phyloP scores from a whole-genome alignment of 2,797 vertebrate genomes.

The Enoplosus armatus region DNA sequence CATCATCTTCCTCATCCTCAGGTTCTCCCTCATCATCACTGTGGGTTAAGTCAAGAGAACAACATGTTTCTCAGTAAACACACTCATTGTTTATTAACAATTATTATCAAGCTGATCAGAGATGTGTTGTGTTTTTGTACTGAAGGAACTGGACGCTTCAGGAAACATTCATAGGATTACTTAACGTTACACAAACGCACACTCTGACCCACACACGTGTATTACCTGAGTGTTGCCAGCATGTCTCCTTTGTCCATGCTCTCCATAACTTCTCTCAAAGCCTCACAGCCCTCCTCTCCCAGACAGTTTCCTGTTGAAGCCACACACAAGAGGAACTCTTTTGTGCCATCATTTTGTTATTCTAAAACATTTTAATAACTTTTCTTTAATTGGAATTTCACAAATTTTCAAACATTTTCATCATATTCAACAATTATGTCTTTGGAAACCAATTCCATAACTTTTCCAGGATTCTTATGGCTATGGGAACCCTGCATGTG shows the following conservation, averaged over 20 bases:
- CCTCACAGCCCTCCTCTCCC: constrained; percentile 94
- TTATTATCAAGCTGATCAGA: background rate
- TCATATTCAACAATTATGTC: too few relatives aligned
- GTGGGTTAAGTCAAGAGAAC: background rate
- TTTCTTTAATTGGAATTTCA: background rate
- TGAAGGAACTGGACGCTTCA: background rate
- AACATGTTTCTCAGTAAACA: background rate
- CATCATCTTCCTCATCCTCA: constrained; percentile 77
- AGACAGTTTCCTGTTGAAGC: constrained; percentile 89
- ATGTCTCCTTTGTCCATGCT: constrained; percentile 87
- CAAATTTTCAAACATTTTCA: too few relatives aligned
- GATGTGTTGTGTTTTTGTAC: background rate
- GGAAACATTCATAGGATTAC: background rate
- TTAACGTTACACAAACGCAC: background rate
- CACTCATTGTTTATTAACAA: background rate
- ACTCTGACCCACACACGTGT: background rate
- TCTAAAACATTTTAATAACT: background rate
- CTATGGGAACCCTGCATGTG: background rate
- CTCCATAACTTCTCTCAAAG: constrained; percentile 91
- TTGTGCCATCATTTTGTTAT: background rate
- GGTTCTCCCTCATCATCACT: constrained; percentile 92
- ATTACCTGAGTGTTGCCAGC: constrained; percentile 92
- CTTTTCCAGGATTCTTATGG: background rate
- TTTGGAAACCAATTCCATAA: background rate
- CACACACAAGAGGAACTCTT: background rate